Percentiles rank a stretch among this genome's conserved stretches.
phyloP scores from a whole-genome alignment of 2,797 vertebrate genomes.

The Brachyalestes nurse region DNA sequence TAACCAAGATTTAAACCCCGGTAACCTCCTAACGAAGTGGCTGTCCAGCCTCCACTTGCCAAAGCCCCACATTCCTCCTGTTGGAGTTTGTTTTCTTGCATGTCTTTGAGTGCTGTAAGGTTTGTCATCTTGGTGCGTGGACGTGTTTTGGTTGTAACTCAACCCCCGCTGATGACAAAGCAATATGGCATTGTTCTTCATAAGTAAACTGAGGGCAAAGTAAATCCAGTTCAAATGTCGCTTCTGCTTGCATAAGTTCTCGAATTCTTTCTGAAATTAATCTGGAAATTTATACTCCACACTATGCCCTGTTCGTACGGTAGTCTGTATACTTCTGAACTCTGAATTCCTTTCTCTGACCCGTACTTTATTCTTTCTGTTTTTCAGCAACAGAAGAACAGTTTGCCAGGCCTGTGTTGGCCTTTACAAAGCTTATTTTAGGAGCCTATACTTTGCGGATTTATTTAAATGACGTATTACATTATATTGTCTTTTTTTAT shows the following conservation, averaged over 20 bases:
- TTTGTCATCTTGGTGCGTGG: conserved; percentile 53
- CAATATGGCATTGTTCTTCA: conserved; percentile 57
- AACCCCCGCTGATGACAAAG: conserved; percentile 64
- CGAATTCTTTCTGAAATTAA: conserved; percentile 42
- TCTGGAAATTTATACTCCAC: conserved; percentile 45
- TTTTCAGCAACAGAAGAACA: neutral
- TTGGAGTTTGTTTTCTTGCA: conserved; percentile 55
- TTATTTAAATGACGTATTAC: too few species aligned
- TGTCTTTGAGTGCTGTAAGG: conserved; percentile 59
- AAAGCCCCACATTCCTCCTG: conserved; percentile 58
- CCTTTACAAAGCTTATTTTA: too few species aligned
- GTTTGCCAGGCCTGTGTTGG: neutral
- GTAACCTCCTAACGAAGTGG: conserved; percentile 65
- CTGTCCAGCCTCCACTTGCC: conserved; percentile 56
- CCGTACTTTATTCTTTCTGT: neutral
- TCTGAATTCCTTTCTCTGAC: conserved; percentile 36
- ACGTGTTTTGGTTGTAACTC: conserved; percentile 62
- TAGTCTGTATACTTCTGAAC: conserved; percentile 11
- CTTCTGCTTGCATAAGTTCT: conserved; percentile 46
- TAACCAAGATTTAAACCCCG: conserved; percentile 62
- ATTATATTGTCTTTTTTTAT: too few species aligned
- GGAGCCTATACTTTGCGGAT: too few species aligned
- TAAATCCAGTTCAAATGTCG: conserved; percentile 56
- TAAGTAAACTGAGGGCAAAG: conserved; percentile 52
- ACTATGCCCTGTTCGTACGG: conserved; percentile 29